phyloP scores from a whole-genome alignment of 2,113 vertebrate genomes.

The Otolemur garnettii region DNA sequence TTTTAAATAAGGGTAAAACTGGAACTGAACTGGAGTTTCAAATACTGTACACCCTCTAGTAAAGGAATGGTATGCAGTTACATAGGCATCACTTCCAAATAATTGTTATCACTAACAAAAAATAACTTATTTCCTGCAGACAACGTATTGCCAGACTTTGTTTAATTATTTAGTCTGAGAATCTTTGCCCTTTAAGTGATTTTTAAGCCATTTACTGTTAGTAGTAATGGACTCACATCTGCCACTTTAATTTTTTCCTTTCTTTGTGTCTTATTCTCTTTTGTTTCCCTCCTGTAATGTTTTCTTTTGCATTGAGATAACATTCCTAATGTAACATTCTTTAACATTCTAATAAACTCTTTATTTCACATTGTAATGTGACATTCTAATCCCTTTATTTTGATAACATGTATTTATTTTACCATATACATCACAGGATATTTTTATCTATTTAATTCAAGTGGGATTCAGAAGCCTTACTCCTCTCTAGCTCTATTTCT shows the following conservation, averaged over 20 bases:
- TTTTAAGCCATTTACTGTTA: background rate
- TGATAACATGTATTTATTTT: too few relatives aligned
- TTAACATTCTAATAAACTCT: too few relatives aligned
- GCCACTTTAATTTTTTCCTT: background rate
- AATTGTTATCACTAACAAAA: too few relatives aligned
- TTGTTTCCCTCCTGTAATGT: background rate
- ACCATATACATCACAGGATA: background rate
- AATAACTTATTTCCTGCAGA: too few relatives aligned
- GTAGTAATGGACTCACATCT: background rate
- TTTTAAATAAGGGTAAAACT: background rate
- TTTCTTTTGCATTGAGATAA: background rate
- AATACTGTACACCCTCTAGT: background rate
- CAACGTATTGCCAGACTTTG: too few relatives aligned
- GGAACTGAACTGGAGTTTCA: background rate
- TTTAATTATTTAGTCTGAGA: background rate
- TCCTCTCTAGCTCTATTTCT: background rate
- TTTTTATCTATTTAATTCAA: background rate
- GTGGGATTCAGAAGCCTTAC: background rate
- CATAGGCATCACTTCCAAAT: too few relatives aligned
- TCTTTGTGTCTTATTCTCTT: background rate
- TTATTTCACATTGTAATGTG: too few relatives aligned
- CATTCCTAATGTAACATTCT: background rate
- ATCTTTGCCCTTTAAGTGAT: background rate
- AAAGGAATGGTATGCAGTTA: background rate
- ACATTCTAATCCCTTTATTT: too few relatives aligned